Evolutionary conservation across 2,797 vertebrate genomes (phyloP).

Genomic region (Pangasius mekongensis): DNA sequence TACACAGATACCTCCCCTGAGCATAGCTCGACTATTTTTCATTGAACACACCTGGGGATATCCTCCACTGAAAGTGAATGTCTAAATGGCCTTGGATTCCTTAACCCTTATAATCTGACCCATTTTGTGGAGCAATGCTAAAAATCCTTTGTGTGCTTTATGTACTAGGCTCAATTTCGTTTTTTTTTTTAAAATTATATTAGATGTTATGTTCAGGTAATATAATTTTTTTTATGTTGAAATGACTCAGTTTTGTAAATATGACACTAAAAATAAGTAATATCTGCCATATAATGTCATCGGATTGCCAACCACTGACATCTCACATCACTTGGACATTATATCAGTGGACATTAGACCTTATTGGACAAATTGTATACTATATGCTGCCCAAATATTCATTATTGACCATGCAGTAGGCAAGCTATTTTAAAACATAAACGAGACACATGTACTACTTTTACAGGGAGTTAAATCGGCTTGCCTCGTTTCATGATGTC

Average conservation of each 20-base stretch:
- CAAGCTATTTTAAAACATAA: constrained; percentile 2
- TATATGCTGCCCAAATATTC: neutral
- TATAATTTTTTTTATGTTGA: neutral
- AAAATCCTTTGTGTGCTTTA: neutral
- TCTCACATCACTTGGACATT: neutral
- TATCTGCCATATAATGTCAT: neutral
- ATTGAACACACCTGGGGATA: constrained; percentile 63
- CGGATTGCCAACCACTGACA: neutral
- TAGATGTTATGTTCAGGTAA: neutral
- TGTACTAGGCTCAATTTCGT: neutral
- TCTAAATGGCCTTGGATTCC: constrained; percentile 34
- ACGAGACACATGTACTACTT: neutral
- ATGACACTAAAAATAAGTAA: neutral
- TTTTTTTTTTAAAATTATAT: neutral
- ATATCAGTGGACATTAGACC: neutral
- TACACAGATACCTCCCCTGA: constrained; percentile 18
- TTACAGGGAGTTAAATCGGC: neutral
- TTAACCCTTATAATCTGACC: neutral
- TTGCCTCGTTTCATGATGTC: neutral
- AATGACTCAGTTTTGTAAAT: neutral
- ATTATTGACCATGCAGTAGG: neutral
- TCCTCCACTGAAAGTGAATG: constrained; percentile 60
- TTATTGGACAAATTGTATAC: neutral
- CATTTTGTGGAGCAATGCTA: constrained; percentile 3
- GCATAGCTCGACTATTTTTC: constrained; percentile 48